Evolutionary conservation across 2,888 invertebrate species (phyloP).

Genomic region (Scaptodrosophila latifasciaeformis): DNA sequence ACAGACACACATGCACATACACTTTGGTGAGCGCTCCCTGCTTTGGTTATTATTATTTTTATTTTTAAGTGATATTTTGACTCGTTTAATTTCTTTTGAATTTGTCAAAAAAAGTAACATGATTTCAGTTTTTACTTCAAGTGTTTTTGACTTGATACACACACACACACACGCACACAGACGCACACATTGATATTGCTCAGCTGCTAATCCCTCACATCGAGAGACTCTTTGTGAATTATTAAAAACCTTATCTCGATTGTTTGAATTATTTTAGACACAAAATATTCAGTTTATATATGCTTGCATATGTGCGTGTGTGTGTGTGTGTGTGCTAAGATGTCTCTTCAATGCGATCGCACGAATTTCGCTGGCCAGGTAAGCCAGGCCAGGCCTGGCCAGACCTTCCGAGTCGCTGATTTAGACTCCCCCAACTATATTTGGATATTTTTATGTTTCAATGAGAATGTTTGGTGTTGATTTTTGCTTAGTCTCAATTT

Average conservation of each 20-base stretch:
- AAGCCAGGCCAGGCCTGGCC: neutral
- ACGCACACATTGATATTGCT: conserved; percentile 27
- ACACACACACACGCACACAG: neutral
- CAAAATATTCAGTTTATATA: no score
- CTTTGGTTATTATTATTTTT: no score
- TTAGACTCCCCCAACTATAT: neutral
- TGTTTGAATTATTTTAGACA: conserved; percentile 46
- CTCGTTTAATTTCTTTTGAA: conserved; percentile 60
- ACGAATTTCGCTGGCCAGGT: conserved; percentile 41
- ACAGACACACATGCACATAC: conserved; percentile 8
- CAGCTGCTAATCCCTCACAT: conserved; percentile 54
- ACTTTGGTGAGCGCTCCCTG: conserved; percentile 8
- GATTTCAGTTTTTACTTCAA: conserved; percentile 59
- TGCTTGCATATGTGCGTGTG: neutral
- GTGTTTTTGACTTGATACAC: conserved; percentile 2
- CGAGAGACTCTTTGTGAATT: conserved; percentile 56
- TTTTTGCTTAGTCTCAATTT: conserved; percentile 57
- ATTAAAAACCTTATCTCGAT: conserved; percentile 65
- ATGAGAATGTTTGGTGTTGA: conserved; percentile 14
- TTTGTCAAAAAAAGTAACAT: conserved; percentile 60
- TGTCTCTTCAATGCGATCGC: conserved; percentile 54
- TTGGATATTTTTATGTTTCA: neutral
- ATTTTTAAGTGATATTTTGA: conserved; percentile 9
- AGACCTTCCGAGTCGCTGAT: no score
- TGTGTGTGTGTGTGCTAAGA: conserved; percentile 40